phyloP scores from a whole-genome alignment of 2,888 invertebrate species.

The Enchytraeus crypticus region DNA sequence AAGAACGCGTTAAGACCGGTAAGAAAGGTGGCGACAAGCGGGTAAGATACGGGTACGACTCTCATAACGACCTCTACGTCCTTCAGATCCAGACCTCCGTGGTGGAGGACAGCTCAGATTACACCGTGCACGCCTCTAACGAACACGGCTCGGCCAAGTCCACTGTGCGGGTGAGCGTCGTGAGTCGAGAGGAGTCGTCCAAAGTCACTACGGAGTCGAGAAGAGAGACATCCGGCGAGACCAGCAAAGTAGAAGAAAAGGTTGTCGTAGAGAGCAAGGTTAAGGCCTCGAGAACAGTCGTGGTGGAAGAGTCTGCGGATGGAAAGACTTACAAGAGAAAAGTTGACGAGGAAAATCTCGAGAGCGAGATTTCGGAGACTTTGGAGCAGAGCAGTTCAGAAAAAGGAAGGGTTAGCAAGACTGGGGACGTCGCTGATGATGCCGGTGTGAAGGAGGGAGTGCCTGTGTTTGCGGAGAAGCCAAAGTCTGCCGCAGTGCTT shows the following conservation, averaged over 20 bases:
- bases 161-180: too few species aligned
- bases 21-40: slow-evolving; percentile 13
- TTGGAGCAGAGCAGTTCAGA: too few species aligned
- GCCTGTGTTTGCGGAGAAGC: background rate
- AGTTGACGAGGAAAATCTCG: too few species aligned
- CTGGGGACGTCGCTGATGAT: too few species aligned
- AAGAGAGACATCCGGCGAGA: too few species aligned
- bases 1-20: slow-evolving; percentile 20
- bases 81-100: slow-evolving; percentile 11
- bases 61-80: background rate
- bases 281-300: background rate
- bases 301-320: background rate
- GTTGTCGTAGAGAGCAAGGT: background rate
- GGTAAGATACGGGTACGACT: background rate
- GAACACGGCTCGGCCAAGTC: slow-evolving; percentile 2
- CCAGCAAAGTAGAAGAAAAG: too few species aligned
- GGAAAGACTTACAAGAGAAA: too few species aligned
- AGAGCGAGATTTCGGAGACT: too few species aligned
- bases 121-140: slow-evolving; percentile 24
- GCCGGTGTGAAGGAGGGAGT: background rate
- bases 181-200: too few species aligned
- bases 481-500: background rate
- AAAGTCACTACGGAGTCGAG: too few species aligned
- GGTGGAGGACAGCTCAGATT: slow-evolving; percentile 31
- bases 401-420: too few species aligned